These are phyloP conservation scores for Aselliscus stoliczkanus DNA, from an alignment of 2,797 vertebrate genomes.

Conservation along the genomic window DNA sequence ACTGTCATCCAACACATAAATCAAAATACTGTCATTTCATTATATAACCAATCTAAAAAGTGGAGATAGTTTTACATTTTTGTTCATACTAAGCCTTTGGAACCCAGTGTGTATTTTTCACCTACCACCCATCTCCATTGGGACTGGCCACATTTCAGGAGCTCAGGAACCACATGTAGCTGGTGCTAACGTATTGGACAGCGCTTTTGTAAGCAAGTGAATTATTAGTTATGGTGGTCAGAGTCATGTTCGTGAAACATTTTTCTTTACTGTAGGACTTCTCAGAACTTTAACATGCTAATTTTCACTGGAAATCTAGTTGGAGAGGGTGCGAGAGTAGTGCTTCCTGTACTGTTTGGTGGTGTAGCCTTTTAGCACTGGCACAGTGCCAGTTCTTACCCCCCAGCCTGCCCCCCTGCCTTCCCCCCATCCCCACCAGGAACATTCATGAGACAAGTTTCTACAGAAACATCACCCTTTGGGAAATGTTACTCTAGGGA, in stretches of 20 bases:
- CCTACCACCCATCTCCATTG: background rate
- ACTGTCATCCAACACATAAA: background rate
- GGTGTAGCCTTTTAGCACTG: background rate
- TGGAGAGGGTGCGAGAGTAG: background rate
- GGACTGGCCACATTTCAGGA: background rate
- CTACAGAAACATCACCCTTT: background rate
- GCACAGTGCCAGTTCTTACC: background rate
- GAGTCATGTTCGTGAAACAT: background rate
- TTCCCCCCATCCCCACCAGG: accelerated
- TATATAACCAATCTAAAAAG: background rate
- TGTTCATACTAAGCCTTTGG: background rate
- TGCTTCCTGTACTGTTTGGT: background rate
- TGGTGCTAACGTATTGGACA: background rate
- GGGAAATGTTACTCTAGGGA: background rate
- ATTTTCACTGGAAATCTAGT: background rate
- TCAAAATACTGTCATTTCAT: background rate
- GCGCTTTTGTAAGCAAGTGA: background rate
- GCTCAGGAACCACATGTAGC: background rate
- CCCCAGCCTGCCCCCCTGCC: no score
- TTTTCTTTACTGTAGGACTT: background rate
- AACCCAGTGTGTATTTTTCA: background rate
- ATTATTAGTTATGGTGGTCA: background rate
- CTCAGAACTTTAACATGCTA: background rate
- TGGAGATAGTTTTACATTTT: background rate
- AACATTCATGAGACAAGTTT: background rate